Percentiles rank a stretch among this genome's conserved stretches.
phyloP scores from a whole-genome alignment of 2,113 vertebrate species.

The Cathartes aura region DNA sequence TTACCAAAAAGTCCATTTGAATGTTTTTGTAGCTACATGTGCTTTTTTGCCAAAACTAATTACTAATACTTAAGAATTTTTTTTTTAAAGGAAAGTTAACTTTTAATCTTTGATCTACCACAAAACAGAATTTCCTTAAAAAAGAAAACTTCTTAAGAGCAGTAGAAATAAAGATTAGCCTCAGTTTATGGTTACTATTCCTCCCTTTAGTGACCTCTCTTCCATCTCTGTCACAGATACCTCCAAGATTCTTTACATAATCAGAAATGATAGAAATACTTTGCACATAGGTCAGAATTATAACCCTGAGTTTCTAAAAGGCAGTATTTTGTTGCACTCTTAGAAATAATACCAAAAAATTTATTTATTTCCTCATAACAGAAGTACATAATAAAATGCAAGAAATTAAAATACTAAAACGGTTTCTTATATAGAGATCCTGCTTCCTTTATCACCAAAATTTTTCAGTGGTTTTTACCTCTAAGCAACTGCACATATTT shows the following conservation, averaged over 20 bases:
- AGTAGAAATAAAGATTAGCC: background rate
- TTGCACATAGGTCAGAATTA: background rate
- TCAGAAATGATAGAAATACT: background rate
- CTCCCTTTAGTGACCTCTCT: background rate
- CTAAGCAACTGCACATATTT: background rate
- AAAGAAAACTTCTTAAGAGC: background rate
- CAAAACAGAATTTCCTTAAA: background rate
- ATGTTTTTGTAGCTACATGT: background rate
- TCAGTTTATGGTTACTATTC: background rate
- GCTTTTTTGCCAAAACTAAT: background rate
- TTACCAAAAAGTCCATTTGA: background rate
- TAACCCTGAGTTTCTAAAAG: slow-evolving; percentile 50
- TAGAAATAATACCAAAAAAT: background rate
- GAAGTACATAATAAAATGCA: background rate
- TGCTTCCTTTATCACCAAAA: background rate
- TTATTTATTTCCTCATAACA: background rate
- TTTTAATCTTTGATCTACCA: background rate
- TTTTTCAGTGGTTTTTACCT: background rate
- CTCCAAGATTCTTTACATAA: background rate
- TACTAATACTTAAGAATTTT: background rate
- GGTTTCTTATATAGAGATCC: background rate
- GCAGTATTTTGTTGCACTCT: background rate
- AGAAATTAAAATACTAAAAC: background rate
- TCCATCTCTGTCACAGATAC: background rate
- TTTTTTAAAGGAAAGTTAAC: background rate